phyloP scores from a whole-genome alignment of 2,888 invertebrate genomes.

The Eucera pruinosa region DNA sequence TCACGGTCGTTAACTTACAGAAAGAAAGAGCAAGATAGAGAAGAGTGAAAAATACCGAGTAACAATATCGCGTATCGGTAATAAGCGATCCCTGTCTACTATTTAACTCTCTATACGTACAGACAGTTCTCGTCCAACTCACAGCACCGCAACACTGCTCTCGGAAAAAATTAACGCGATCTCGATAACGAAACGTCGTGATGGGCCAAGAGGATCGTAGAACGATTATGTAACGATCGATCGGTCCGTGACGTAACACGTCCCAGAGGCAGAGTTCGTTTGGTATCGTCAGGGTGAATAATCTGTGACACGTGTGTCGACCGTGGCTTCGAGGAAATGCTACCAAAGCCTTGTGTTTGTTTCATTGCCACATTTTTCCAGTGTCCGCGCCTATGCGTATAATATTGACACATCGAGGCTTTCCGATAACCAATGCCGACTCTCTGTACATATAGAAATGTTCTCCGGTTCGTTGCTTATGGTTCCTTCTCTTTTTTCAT shows the following conservation, averaged over 20 bases:
- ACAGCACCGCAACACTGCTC: neutral
- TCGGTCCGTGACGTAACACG: slow-evolving; percentile 28
- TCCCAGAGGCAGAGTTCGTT: slow-evolving; percentile 3
- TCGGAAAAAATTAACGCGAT: slow-evolving; percentile 5
- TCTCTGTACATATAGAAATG: neutral
- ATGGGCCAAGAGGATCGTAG: neutral
- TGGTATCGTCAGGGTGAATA: slow-evolving; percentile 46
- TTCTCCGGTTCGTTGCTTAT: neutral
- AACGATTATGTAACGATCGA: slow-evolving; percentile 39
- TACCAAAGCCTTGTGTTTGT: neutral
- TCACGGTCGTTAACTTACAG: slow-evolving; percentile 52
- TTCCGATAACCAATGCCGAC: slow-evolving; percentile 71
- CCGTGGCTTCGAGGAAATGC: slow-evolving; percentile 26
- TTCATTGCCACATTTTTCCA: slow-evolving; percentile 57
- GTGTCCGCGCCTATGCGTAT: slow-evolving; percentile 7
- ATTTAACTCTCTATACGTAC: no score
- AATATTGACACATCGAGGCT: slow-evolving; percentile 38
- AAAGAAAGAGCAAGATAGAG: neutral
- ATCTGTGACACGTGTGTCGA: slow-evolving; percentile 58
- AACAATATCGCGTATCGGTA: slow-evolving; percentile 31
- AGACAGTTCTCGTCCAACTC: neutral
- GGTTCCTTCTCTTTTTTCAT: neutral
- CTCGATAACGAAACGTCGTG: slow-evolving; percentile 16
- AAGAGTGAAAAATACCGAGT: slow-evolving; percentile 19
- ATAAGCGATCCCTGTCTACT: neutral